Conservation (phyloP, 2,797 vertebrate species). For the Mergus octosetaceus region DNA sequence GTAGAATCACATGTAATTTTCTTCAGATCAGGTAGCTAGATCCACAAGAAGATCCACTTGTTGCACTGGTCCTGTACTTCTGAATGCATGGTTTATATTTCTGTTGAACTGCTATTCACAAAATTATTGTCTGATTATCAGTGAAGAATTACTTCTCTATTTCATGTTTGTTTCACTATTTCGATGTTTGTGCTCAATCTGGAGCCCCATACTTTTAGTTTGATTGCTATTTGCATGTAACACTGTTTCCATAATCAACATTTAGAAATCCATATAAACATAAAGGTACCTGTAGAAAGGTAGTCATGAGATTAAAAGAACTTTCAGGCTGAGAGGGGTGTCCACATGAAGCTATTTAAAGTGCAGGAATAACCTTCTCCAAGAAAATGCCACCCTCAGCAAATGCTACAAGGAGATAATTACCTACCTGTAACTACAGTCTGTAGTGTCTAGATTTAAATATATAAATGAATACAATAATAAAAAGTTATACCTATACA, state of each 20-base stretch:
- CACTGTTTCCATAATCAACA: background rate
- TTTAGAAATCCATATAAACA: background rate
- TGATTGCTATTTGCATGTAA: background rate
- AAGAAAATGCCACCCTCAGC: background rate
- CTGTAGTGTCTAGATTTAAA: background rate
- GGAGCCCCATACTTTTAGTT: background rate
- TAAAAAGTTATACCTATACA: background rate
- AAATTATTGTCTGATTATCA: background rate
- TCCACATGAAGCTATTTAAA: background rate
- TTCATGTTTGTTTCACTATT: background rate
- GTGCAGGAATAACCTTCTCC: background rate
- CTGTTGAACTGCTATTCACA: background rate
- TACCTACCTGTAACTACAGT: background rate
- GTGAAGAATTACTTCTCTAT: background rate
- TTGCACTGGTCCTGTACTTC: background rate
- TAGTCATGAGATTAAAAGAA: background rate
- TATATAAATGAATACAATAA: background rate
- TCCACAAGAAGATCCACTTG: background rate
- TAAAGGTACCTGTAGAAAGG: background rate
- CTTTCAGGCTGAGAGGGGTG: background rate
- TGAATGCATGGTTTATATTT: background rate
- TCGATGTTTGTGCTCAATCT: background rate
- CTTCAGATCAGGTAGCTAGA: background rate
- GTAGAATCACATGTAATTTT: background rate
- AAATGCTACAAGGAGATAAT: background rate